Conservation (phyloP, 2,797 vertebrate genomes). For the Clarias pachynema region DNA sequence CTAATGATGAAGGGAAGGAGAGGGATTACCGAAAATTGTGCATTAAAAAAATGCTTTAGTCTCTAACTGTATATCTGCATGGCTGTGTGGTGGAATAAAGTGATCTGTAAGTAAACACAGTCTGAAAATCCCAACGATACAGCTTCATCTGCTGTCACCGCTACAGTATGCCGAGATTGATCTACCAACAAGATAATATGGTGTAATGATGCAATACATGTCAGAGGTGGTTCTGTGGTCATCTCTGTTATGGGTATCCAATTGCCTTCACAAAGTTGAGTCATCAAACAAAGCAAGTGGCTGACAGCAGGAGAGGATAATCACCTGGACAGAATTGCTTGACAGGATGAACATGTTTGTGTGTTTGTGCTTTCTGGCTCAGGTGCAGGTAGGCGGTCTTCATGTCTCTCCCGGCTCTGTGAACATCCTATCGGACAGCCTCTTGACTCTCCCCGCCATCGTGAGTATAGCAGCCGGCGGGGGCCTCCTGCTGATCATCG, state of each 20-base stretch:
- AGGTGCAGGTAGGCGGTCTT: conserved; percentile 95
- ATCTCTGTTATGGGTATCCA: neutral
- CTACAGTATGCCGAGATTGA: neutral
- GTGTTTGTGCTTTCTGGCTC: conserved; percentile 29
- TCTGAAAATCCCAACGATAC: neutral
- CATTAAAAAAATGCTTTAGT: neutral
- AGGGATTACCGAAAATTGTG: neutral
- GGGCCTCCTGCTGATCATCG: conserved; percentile 94
- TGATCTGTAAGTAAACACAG: neutral
- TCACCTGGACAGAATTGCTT: neutral
- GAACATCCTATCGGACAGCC: conserved; percentile 92
- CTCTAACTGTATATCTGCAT: neutral
- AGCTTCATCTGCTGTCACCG: neutral
- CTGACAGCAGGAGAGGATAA: neutral
- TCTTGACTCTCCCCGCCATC: conserved; percentile 93
- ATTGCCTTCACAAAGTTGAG: neutral
- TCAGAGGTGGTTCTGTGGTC: neutral
- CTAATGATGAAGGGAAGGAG: neutral
- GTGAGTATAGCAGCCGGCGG: conserved; percentile 95
- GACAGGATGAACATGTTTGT: neutral
- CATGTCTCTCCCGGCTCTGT: conserved; percentile 90
- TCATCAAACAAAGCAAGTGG: neutral
- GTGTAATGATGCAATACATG: neutral
- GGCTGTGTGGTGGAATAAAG: neutral
- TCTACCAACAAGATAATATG: neutral